Percentiles rank a stretch among this genome's conserved stretches.
phyloP scores from a whole-genome alignment of 2,888 invertebrate genomes.

The Acheta domesticus region DNA sequence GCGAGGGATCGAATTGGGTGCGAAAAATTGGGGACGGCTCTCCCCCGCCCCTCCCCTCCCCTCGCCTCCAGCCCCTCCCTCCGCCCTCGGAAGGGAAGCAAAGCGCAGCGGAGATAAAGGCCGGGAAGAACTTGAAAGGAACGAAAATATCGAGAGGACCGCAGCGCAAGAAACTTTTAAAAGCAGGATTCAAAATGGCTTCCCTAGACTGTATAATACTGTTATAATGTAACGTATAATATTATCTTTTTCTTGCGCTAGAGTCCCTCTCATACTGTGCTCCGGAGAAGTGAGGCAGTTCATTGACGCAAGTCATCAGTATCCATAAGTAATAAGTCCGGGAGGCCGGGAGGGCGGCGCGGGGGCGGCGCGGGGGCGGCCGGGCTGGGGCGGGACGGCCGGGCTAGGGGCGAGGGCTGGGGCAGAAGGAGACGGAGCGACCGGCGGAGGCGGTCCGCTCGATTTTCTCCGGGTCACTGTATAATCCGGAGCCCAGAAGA shows the following conservation, averaged over 20 bases:
- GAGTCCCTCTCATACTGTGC: not conserved
- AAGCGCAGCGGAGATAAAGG: not conserved
- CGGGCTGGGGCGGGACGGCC: slow-evolving; percentile 27
- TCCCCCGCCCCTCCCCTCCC: not conserved
- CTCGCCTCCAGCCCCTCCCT: not conserved
- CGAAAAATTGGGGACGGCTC: not conserved
- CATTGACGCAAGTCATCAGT: slow-evolving; percentile 39
- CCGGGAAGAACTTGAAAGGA: slow-evolving; percentile 1
- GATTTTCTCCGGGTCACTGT: slow-evolving; percentile 10
- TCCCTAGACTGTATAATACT: slow-evolving; percentile 35
- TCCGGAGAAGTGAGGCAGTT: slow-evolving; percentile 30
- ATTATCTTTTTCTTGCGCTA: slow-evolving; percentile 33
- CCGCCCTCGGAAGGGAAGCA: not conserved
- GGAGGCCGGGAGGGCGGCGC: slow-evolving; percentile 38
- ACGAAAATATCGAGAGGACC: slow-evolving; percentile 18
- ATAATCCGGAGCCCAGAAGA: slow-evolving; percentile 8
- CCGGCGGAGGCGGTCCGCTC: not conserved
- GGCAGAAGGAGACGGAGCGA: slow-evolving; percentile 41
- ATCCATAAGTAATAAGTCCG: slow-evolving; percentile 40
- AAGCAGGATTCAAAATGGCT: slow-evolving; percentile 33
- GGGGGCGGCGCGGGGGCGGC: slow-evolving; percentile 36
- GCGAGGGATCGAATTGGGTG: slow-evolving; percentile 7
- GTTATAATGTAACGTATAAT: slow-evolving; percentile 38
- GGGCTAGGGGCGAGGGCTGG: slow-evolving; percentile 35
- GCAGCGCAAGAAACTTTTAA: slow-evolving; percentile 3